Base-by-base conservation (phyloP, 2,113 vertebrate genomes). In the Narcine bancroftii region DNA sequence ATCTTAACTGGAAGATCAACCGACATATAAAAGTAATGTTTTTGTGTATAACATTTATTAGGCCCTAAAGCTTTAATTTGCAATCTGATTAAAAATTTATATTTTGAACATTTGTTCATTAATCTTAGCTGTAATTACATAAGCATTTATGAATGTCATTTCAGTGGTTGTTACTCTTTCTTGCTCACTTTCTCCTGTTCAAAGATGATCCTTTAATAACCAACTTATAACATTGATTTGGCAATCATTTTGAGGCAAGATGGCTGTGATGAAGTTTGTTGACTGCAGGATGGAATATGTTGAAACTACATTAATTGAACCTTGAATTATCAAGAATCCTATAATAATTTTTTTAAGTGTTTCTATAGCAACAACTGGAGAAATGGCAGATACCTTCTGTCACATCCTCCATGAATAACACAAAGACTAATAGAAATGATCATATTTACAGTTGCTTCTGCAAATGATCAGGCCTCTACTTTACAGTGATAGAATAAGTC, bases 1-100 rank as follows among this genome's bases (percentile, higher is more conserved):
- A 83, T 50, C 33, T 53, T 10, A n/a, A 83, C 9, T 83, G 79
- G 77, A 87, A 63, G 53, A 36, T 53, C 17, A 56, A 56, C 36
- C 53, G 60, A 21, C 53, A 63, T 60, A 87, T 87, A 83, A 56
- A 87, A 60, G 6, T 39, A 50, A 36, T 11, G 9, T 1, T 83
- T 50, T 83, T 33, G 33, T n/a, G 36, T 36, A 85, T 60, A 60
- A 5, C 33, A 87, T 60, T 87, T 39, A 87, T 6, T 15, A 17
- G 56, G 19, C 81, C 81, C 15, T 87, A n/a, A 63, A 60, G 53
- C 33, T 87, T 87, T 87, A 87, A 87, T 87, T 60, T 87, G n/a
- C 33, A 50, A 81, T 79, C 19, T 79, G 9, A 63, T 63, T 7
- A 47, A 47, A 42, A 10, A 83, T 53, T 56, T 56, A 33, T 56